Conservation (phyloP, 2,888 invertebrate genomes). For the Drosophila mimetica region DNA sequence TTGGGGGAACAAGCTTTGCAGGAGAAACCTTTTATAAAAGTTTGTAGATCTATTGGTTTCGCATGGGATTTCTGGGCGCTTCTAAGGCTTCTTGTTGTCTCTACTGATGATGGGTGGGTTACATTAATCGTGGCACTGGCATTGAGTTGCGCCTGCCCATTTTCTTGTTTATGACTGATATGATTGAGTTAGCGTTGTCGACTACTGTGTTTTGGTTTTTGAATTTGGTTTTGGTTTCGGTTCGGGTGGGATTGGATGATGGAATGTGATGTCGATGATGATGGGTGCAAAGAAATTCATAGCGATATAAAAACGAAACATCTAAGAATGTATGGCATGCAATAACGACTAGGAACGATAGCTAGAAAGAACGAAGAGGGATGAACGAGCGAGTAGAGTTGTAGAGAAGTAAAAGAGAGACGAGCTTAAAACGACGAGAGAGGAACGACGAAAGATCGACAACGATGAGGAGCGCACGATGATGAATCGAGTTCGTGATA, state of each 20-base stretch:
- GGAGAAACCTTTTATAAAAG: constrained; percentile 41
- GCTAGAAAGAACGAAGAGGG: constrained; percentile 57
- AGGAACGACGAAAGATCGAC: constrained; percentile 39
- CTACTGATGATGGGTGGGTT: constrained; percentile 66
- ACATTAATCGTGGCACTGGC: constrained; percentile 60
- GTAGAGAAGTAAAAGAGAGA: constrained; percentile 48
- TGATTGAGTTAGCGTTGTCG: constrained; percentile 44
- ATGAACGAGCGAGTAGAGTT: constrained; percentile 45
- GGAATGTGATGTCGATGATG: constrained; percentile 43
- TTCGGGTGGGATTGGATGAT: constrained; percentile 41
- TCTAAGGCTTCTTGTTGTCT: constrained; percentile 42
- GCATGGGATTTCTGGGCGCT: constrained; percentile 35
- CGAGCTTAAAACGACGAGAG: constrained; percentile 33
- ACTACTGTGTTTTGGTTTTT: constrained; percentile 29
- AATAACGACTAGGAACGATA: constrained; percentile 55
- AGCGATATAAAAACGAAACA: constrained; percentile 26
- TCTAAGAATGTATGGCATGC: constrained; percentile 56
- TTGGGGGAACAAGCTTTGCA: constrained; percentile 32
- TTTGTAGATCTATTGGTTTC: constrained; percentile 35
- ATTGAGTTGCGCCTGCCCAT: constrained; percentile 22
- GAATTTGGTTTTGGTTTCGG: constrained; percentile 28
- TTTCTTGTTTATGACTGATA: constrained; percentile 44
- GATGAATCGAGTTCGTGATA: constrained; percentile 49
- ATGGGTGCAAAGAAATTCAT: constrained; percentile 48
- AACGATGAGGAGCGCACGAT: constrained; percentile 51